These are phyloP conservation scores for Eolophus roseicapilla DNA, from an alignment of 2,113 vertebrate species.

Conservation along the genomic window DNA sequence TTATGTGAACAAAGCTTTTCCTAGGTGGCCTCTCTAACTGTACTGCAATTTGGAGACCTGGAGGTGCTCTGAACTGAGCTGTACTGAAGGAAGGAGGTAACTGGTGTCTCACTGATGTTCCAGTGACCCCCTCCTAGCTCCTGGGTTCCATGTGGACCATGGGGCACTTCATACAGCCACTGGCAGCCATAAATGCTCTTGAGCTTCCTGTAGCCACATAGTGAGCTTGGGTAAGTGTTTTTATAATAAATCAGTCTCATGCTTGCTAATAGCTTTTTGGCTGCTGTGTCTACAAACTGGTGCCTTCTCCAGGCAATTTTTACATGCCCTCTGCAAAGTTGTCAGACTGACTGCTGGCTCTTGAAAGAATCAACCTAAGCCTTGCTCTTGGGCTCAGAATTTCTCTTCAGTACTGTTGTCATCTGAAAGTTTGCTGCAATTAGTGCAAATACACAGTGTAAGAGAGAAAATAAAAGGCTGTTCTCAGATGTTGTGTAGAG, in stretches of 20 bases:
- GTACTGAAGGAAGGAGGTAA: conserved; percentile 14
- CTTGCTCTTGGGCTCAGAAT: conserved; percentile 40
- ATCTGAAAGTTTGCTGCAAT: conserved; percentile 28
- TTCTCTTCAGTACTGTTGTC: conserved; percentile 32
- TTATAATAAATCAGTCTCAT: not conserved
- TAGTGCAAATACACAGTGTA: conserved; percentile 4
- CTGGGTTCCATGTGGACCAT: not conserved
- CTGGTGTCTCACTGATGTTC: not conserved
- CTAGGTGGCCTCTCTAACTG: not conserved
- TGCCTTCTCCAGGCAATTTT: conserved; percentile 63
- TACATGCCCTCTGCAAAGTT: conserved; percentile 25
- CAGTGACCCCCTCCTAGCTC: conserved; percentile 15
- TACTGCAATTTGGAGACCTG: not conserved
- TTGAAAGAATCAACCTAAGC: not conserved
- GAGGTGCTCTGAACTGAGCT: conserved; percentile 1
- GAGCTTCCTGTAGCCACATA: conserved; percentile 10
- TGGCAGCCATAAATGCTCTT: conserved; percentile 7
- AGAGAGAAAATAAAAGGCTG: conserved; percentile 59
- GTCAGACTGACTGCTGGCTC: conserved; percentile 42
- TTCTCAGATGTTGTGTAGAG: conserved; percentile 48
- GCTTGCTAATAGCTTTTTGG: conserved; percentile 32
- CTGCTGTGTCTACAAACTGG: conserved; percentile 29
- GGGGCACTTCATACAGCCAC: not conserved
- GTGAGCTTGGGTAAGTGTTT: conserved; percentile 39
- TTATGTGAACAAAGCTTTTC: conserved; percentile 14